Conservation (phyloP, 2,888 invertebrate genomes). For the Plusia festucae region DNA sequence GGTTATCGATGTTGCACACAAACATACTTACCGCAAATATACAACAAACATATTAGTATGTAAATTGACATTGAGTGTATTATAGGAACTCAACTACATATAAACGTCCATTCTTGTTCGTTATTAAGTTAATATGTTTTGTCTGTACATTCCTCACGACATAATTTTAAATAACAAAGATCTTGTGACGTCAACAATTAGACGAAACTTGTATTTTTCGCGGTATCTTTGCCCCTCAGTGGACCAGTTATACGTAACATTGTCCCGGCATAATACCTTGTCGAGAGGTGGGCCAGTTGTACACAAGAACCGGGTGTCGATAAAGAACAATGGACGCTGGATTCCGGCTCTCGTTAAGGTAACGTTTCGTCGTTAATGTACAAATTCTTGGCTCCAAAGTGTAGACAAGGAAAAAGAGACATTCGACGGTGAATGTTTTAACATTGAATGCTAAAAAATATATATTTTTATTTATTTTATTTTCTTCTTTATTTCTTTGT, state of each 20-base stretch:
- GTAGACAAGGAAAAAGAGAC: neutral
- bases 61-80: constrained; percentile 32
- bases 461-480: too few species aligned
- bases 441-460: too few species aligned
- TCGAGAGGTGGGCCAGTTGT: neutral
- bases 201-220: neutral
- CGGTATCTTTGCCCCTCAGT: neutral
- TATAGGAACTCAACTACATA: constrained; percentile 10
- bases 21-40: constrained; percentile 27
- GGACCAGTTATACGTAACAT: neutral
- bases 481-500: too few species aligned
- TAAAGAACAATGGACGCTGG: neutral
- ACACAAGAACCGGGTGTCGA: neutral
- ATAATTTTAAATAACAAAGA: neutral
- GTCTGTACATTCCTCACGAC: neutral
- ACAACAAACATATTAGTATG: constrained; percentile 29
- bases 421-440: too few species aligned
- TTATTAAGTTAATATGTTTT: constrained; percentile 1
- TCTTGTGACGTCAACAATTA: neutral
- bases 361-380: neutral
- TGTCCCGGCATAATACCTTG: neutral
- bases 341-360: constrained; percentile 4
- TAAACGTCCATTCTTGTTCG: constrained; percentile 10
- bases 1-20: constrained; percentile 32
- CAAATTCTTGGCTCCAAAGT: neutral